phyloP scores from a whole-genome alignment of 1,140 invertebrate genomes.

The Magallana ariakensis region DNA sequence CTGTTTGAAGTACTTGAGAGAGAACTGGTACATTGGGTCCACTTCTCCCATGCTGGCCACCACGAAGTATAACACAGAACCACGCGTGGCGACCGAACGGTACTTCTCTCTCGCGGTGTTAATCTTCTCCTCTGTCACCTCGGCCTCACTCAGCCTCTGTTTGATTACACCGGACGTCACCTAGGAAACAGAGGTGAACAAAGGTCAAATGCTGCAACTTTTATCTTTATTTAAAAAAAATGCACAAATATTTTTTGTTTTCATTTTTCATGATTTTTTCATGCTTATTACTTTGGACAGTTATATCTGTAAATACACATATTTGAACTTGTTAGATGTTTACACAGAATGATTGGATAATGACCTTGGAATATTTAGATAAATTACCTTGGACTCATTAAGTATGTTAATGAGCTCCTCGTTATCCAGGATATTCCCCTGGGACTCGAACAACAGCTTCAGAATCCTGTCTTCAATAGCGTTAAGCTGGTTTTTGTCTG shows the following conservation, averaged over 20 bases:
- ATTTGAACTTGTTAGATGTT: too few species aligned
- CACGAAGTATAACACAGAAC: slow-evolving; percentile 81
- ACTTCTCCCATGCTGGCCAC: slow-evolving; percentile 80
- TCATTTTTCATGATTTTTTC: too few species aligned
- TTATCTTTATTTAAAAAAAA: not conserved
- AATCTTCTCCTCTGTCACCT: slow-evolving; percentile 85
- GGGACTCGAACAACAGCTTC: slow-evolving; percentile 79
- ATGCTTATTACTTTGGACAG: too few species aligned
- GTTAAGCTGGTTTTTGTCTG: slow-evolving; percentile 90
- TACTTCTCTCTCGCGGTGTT: slow-evolving; percentile 78
- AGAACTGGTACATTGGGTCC: slow-evolving; percentile 83
- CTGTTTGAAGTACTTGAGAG: slow-evolving; percentile 90
- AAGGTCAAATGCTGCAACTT: not conserved
- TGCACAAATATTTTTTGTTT: too few species aligned
- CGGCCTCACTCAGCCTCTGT: slow-evolving; percentile 88
- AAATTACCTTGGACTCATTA: slow-evolving; percentile 79
- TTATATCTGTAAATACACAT: too few species aligned
- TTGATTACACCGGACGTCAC: slow-evolving; percentile 83
- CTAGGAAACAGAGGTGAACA: slow-evolving; percentile 56
- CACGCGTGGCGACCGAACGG: slow-evolving; percentile 76
- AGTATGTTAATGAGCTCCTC: slow-evolving; percentile 79
- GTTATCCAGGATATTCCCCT: slow-evolving; percentile 80
- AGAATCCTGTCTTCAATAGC: slow-evolving; percentile 82
- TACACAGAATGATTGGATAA: too few species aligned
- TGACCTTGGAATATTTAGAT: not conserved